Evolutionary conservation across 2,888 invertebrate genomes (phyloP), one percentile per base, ranked within the genome.

Genomic region (Catotricha subobsoleta): DNA sequence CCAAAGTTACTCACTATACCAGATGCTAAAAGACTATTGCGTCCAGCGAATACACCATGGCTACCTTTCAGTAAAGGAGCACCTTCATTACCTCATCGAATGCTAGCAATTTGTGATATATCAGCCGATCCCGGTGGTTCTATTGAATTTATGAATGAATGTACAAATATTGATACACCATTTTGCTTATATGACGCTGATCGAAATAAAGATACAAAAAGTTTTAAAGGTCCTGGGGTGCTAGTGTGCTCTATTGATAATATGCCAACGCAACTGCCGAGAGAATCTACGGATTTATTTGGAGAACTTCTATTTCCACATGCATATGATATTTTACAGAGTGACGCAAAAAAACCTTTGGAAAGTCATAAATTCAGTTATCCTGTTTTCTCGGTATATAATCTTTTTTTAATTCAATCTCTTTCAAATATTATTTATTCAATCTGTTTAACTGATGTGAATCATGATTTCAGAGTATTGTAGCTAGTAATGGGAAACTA

Each of bases 141-240:
- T 29, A 94, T 97, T 43, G 97, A 98, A 57, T 98, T 99, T 58
- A 97, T 98, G 97, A 91, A 92, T 54, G 97, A 97, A 57, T 98
- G 97, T 58, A 99, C 98, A 0, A 98, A 97, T 1, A 99, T 99
- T 44, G 98, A 99, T 57, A 94, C 90, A 3, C 98, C 98, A 0
- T 99, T 99, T 65, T 94, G 92, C 57, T 71, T 98, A n/a, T 99
- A 99, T 57, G 97, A 99, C 57, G 97, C 98, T 6, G 94, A 98
- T 59, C 76, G 92, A 45, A 95, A 99, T 59, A 92, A 91, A 61
- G 92, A 92, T 52, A 88, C 86, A 0, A 94, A 94, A 54, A 83
- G 88, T 60, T 94, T 94, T 64, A 87, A 84, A 60, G 95, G 95
- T 0, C 84, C 91, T 0, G 98, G 98, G 16, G 94, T 98, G 2